phyloP scores from a whole-genome alignment of 2,888 invertebrate species.

The Tupiocoris notatus region DNA sequence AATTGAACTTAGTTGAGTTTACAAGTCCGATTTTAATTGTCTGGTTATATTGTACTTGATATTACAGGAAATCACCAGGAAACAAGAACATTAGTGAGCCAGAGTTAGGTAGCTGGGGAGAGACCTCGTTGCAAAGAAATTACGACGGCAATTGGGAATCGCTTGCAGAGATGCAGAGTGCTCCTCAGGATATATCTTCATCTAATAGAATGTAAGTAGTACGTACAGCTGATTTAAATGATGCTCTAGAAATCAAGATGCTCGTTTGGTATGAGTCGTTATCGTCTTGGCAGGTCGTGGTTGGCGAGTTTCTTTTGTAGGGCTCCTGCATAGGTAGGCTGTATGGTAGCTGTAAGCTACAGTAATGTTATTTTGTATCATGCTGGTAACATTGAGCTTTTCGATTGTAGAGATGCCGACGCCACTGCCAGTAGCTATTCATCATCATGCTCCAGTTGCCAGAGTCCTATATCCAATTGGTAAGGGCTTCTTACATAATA shows the following conservation, averaged over 20 bases:
- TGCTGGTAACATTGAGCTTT: not conserved
- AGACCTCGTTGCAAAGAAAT: slow-evolving; percentile 25
- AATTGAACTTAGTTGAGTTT: too few species aligned
- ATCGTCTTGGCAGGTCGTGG: too few species aligned
- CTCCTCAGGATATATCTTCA: slow-evolving; percentile 9
- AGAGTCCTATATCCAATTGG: slow-evolving; percentile 49
- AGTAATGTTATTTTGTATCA: too few species aligned
- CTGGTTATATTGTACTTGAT: too few species aligned
- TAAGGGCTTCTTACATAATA: slow-evolving; percentile 23
- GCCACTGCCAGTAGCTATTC: slow-evolving; percentile 46
- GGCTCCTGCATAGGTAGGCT: too few species aligned
- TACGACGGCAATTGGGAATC: slow-evolving; percentile 40
- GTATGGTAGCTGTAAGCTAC: too few species aligned
- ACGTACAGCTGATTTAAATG: too few species aligned
- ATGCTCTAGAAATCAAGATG: too few species aligned
- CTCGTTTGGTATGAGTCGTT: too few species aligned
- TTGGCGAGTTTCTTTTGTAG: too few species aligned
- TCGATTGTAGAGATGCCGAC: slow-evolving; percentile 44
- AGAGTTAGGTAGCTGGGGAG: slow-evolving; percentile 19
- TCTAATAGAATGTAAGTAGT: slow-evolving; percentile 16
- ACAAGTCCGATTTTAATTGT: too few species aligned
- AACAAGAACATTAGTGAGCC: slow-evolving; percentile 34
- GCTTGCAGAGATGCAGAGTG: slow-evolving; percentile 20
- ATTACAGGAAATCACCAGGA: slow-evolving; percentile 23
- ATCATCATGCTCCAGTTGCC: slow-evolving; percentile 53